Base-by-base conservation (phyloP, 1,140 invertebrate species). In the Leucophenga varia region DNA sequence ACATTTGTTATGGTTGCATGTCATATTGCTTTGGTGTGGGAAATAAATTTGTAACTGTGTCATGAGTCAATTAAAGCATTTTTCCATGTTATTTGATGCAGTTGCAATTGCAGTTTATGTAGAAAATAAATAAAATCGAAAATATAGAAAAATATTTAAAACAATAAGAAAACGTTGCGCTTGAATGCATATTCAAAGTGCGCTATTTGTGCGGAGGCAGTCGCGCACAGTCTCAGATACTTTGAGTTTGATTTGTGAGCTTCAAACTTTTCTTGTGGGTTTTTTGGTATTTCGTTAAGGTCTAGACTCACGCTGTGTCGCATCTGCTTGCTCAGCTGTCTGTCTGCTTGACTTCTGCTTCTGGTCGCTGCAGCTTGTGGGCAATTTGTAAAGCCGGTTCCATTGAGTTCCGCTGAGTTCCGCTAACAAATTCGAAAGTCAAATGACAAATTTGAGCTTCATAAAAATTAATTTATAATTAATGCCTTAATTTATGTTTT, bases 181-280 rank as follows among this genome's bases (percentile, higher is more conserved):
- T 54, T 52, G 44, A 53, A 49, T 65, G 61, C 52, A 61, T 67
- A 67, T 65, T 65, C 61, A 64, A 55, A 55, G 61, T 22, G 42
- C 41, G 36, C 8, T 17, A 43, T 30, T 35, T 34, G 46, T 43
- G 52, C 58, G 61, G 63, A 65, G 67, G 61, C 59, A 34, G n/a
- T 21, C 32, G 16, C 8, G 28, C 10, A 16, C 16, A 32, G 25
- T 44, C 46, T 47, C 38, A 53, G 42, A 43, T n/a, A n/a, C n/a
- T n/a, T n/a, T n/a, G n/a, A n/a, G n/a, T n/a, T n/a, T n/a, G n/a
- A n/a, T n/a, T n/a, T n/a, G n/a, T n/a, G n/a, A n/a, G n/a, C n/a
- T n/a, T n/a, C n/a, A n/a, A n/a, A 34, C 5, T 34, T 7, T 14
- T 34, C 10, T 14, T 34, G 32, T 34, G 12, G 12, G 8, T 34